Evolutionary conservation across 2,797 vertebrate genomes (phyloP).

Genomic region (Hoplostethus atlanticus): DNA sequence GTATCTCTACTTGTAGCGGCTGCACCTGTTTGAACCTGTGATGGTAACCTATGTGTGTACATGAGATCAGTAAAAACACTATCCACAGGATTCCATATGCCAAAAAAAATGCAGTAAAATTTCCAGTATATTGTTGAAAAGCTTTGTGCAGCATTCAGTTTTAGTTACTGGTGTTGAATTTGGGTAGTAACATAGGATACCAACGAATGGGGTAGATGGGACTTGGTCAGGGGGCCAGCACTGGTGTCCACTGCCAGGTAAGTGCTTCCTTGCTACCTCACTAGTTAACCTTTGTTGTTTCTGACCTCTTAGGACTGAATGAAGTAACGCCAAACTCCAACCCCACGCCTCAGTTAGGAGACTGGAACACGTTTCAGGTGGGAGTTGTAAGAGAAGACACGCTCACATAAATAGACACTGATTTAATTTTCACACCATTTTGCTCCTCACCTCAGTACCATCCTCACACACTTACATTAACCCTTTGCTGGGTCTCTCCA

Average conservation of each 20-base stretch:
- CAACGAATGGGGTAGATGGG: too few relatives aligned
- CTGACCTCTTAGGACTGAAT: conserved; percentile 86
- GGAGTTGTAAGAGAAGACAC: background rate
- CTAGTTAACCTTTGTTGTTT: conserved; percentile 15
- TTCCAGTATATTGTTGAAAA: background rate
- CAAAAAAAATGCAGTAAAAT: background rate
- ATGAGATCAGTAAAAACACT: too few relatives aligned
- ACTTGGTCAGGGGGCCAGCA: too few relatives aligned
- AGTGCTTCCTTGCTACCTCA: background rate
- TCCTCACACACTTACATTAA: background rate
- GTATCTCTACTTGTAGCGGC: too few relatives aligned
- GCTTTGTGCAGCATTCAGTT: background rate
- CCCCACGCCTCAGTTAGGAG: conserved; percentile 72
- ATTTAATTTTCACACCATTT: background rate
- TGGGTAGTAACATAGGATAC: too few relatives aligned
- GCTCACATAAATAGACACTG: background rate
- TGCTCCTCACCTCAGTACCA: background rate
- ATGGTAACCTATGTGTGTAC: too few relatives aligned
- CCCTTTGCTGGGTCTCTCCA: conserved; percentile 57
- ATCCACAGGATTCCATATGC: too few relatives aligned
- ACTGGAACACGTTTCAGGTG: conserved; percentile 95
- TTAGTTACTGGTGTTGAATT: too few relatives aligned
- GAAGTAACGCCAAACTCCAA: conserved; percentile 82
- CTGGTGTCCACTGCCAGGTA: too few relatives aligned
- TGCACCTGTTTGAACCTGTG: too few relatives aligned